Percentiles rank a stretch among this genome's conserved stretches.
Conservation (phyloP, 2,888 invertebrate genomes). For the Sympetrum striolatum region DNA sequence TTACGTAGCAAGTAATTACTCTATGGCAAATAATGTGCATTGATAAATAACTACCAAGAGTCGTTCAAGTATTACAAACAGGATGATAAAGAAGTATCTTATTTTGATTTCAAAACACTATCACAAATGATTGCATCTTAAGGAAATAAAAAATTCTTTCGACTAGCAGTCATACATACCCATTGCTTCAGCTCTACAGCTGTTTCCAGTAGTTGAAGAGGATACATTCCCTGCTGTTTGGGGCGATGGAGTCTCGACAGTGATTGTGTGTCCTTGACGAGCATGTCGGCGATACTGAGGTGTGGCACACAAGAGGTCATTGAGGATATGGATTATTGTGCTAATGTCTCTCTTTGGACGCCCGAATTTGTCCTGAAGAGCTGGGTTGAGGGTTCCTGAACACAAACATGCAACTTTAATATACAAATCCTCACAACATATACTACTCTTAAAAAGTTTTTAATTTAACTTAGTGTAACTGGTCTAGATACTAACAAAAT, state of each 20-base stretch:
- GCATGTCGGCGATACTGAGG: slow-evolving; percentile 66
- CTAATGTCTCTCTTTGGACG: slow-evolving; percentile 92
- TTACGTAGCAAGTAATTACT: no score
- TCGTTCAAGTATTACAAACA: no score
- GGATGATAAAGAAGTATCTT: no score
- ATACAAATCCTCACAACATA: not conserved
- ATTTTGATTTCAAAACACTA: no score
- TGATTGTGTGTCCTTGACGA: slow-evolving; percentile 48
- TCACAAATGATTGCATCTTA: no score
- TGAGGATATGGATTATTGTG: slow-evolving; percentile 94
- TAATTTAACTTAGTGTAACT: no score
- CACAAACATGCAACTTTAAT: not conserved
- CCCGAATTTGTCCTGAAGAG: slow-evolving; percentile 88
- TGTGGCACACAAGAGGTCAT: slow-evolving; percentile 90
- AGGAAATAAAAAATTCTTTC: no score
- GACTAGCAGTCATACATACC: slow-evolving; percentile 14
- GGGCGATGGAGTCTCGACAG: slow-evolving; percentile 45
- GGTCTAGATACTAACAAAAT: no score
- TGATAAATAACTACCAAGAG: no score
- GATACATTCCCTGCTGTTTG: slow-evolving; percentile 4
- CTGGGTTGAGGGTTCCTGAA: slow-evolving; percentile 86
- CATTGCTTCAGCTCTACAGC: slow-evolving; percentile 43
- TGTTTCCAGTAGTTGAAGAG: not conserved
- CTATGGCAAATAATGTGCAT: no score
- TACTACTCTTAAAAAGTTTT: not conserved